These are phyloP conservation scores for Apostichopus japonicus DNA, from an alignment of 35 echinoderm and acorn worm genomes.

Conservation along the genomic window DNA sequence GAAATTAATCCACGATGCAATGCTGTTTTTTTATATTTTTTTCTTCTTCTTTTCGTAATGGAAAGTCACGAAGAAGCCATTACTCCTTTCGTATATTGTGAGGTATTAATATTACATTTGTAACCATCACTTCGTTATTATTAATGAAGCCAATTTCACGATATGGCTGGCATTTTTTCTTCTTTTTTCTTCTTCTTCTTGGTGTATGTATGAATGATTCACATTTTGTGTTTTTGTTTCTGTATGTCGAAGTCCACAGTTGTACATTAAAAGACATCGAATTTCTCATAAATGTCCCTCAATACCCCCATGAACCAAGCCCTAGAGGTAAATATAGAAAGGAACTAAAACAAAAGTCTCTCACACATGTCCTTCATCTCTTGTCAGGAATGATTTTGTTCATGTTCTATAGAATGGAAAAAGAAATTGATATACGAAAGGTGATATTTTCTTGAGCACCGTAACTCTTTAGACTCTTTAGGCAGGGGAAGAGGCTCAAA, in stretches of 20 bases:
- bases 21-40: neutral
- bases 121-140: neutral
- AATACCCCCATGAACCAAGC: neutral
- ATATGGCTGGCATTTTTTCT: neutral
- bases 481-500: too few species aligned
- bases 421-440: neutral
- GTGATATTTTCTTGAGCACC: too few species aligned
- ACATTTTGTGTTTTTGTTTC: neutral
- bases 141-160: slow-evolving; percentile 13
- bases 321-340: neutral
- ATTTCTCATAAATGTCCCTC: slow-evolving; percentile 8
- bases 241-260: neutral
- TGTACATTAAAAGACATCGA: neutral
- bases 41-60: neutral
- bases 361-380: neutral
- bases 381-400: neutral
- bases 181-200: neutral
- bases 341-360: neutral
- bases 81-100: neutral
- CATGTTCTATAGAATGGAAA: neutral
- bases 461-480: too few species aligned
- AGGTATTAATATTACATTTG: neutral
- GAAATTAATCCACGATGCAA: neutral
- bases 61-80: neutral
- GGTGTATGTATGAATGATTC: neutral